Evolutionary conservation across 2,113 vertebrate genomes (phyloP).

Genomic region (Platanista minor): DNA sequence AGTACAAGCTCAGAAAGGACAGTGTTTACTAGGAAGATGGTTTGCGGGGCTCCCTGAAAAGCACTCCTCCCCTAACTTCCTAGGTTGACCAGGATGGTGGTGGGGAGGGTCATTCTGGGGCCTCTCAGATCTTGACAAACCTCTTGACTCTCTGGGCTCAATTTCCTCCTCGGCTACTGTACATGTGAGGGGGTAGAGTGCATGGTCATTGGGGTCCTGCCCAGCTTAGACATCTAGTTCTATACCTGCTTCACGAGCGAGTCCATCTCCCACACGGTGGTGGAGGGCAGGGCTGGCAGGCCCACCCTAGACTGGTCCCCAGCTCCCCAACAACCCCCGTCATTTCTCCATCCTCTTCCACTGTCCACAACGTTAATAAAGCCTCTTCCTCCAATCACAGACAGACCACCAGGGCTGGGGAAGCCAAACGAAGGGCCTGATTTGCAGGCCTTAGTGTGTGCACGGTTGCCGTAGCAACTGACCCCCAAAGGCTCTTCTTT

Average conservation of each 20-base stretch:
- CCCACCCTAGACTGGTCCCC: fast-evolving
- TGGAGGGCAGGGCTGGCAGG: neutral
- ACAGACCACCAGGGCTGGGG: conserved; percentile 27
- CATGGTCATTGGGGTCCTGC: neutral
- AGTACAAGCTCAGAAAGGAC: neutral
- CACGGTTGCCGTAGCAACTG: conserved; percentile 81
- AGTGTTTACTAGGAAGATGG: neutral
- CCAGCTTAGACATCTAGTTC: neutral
- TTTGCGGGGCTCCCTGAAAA: neutral
- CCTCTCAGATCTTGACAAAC: neutral
- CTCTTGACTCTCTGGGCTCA: neutral
- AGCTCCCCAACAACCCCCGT: neutral
- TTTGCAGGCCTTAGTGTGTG: conserved; percentile 68
- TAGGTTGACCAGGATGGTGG: neutral
- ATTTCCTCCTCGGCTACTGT: neutral
- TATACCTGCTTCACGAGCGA: fast-evolving
- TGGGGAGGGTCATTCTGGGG: neutral
- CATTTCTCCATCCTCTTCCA: neutral
- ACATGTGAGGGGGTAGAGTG: fast-evolving
- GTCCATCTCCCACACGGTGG: neutral
- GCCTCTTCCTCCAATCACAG: conserved; percentile 71
- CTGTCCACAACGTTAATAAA: conserved; percentile 44
- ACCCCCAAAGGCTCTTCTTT: conserved; percentile 61
- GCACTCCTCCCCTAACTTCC: neutral
- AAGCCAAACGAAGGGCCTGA: conserved; percentile 73